Percentiles rank a stretch among this genome's conserved stretches.
Conservation (phyloP, 2,888 invertebrate genomes). For the Aleiodes leptofemur region DNA sequence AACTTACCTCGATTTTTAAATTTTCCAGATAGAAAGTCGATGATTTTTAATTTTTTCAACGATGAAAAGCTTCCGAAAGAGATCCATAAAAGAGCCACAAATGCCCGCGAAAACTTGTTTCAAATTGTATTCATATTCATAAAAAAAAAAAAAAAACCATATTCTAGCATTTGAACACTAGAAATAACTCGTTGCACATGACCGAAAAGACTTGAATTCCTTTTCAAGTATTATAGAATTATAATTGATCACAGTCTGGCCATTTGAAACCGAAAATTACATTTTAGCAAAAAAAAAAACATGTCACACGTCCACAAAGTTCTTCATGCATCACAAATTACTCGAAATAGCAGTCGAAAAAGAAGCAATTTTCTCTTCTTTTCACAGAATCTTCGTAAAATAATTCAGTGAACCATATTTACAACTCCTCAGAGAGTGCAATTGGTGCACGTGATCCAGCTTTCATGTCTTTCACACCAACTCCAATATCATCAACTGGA, state of each 20-base stretch:
- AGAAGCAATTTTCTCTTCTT: background rate
- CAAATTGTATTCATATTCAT: background rate
- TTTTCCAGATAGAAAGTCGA: background rate
- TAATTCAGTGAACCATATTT: conserved; percentile 45
- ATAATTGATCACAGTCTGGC: conserved; percentile 46
- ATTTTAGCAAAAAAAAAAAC: conserved; percentile 2
- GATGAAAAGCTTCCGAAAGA: conserved; percentile 16
- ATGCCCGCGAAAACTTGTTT: background rate
- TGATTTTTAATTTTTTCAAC: conserved; percentile 3
- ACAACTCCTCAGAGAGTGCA: conserved; percentile 71
- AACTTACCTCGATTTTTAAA: conserved; percentile 19
- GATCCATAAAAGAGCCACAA: conserved; percentile 30
- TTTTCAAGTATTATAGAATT: conserved; percentile 25
- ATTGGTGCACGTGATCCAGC: conserved; percentile 71
- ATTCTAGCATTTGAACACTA: conserved; percentile 26
- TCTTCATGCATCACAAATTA: background rate
- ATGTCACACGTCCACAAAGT: background rate
- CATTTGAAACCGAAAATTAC: conserved; percentile 30
- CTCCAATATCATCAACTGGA: conserved; percentile 81
- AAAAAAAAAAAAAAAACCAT: background rate
- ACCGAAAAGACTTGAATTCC: conserved; percentile 23
- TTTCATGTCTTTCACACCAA: conserved; percentile 72
- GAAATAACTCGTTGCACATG: conserved; percentile 46
- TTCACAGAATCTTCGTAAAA: background rate
- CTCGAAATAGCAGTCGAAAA: background rate